Evolutionary conservation across 2,888 invertebrate genomes (phyloP), one percentile per base, ranked within the genome.

Genomic region (Cephus pulcher): DNA sequence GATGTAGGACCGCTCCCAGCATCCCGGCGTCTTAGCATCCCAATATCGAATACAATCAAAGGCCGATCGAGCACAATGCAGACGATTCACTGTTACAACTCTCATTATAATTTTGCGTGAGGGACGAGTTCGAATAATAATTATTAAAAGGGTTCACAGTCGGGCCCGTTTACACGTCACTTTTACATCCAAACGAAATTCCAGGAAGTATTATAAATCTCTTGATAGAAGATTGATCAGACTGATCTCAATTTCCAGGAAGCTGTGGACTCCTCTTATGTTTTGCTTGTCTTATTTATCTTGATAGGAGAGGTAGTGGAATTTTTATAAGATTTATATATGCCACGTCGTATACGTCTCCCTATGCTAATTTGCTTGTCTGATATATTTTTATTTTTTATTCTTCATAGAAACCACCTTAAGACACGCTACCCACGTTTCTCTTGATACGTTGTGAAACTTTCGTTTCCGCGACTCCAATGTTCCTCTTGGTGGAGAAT

Each of bases 71-170:
- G 75, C 78, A 78, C 78, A 76, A 78, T 78, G 78, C 76, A 71
- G 71, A 37, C 76, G 78, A 76, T 78, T 56, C 56, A 78, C 76
- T 75, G 78, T 76, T 78, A 73, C 68, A 35, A 37, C 73, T 75
- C 76, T 75, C 78, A 78, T 78, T 78, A 78, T 78, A 76, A 78
- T 76, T 75, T 78, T 73, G 78, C 78, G 78, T 78, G 78, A 71
- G 75, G 73, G 73, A 37, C 78, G 71, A 33, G 32, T 71, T 33
- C 33, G 32, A 71, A 71, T 71, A 56, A 56, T 56, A 23, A 56
- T 56, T 9, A 56, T 56, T 56, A 56, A 56, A 56, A 23, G 40
- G 56, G 56, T 56, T 23, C 56, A 56, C 56, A 56, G 56, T 56
- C 23, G 56, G 23, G 56, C 23, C 56, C 56, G 56, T 56, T 56